Base-by-base conservation (phyloP, 1,140 invertebrate species). In the Cecropterus lyciades region DNA sequence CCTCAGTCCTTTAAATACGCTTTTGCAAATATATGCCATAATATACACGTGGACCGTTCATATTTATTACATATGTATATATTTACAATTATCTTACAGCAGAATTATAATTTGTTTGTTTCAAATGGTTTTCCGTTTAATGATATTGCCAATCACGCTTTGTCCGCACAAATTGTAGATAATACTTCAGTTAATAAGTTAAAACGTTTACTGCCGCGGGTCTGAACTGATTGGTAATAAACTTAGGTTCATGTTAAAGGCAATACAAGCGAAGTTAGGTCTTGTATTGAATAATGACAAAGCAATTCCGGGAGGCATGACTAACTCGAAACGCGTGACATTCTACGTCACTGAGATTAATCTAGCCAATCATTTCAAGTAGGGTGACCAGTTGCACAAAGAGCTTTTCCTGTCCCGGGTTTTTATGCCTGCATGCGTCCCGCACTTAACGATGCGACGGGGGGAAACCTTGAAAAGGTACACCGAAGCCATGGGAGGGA, bases 201-300 rank as follows among this genome's bases (percentile, higher is more conserved):
- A n/a, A 11, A 60, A 60, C 57, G 45, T n/a, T 60, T 48, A 60
- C 27, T 24, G 57, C 57, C 45, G 27, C 20, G 11, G 57, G 57
- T 24, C 6, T 43, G 17, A 37, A 49, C 15, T 49, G 27, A 48
- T 60, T 60, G 24, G 57, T 49, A 15, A 49, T 60, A 60, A 55
- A 49, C 43, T 48, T 48, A 60, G 43, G 27, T 49, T 37, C 45
- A 60, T 60, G 37, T 55, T 20, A n/a, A n/a, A 17, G 10, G 57
- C 10, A 49, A n/a, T n/a, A n/a, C n/a, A n/a, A n/a, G n/a, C 16
- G 42, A n/a, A 16, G 8, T 20, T 48, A 60, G 24, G 7, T 48
- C 43, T 60, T 60, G 52, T 55, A 60, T 60, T 60, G 56, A 60
- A 33, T 55, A 55, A 55, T 60, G 56, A 60, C 56, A 60, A 60